Base-by-base conservation (phyloP, 2,888 invertebrate genomes). In the Nemotelus pantherinus region DNA sequence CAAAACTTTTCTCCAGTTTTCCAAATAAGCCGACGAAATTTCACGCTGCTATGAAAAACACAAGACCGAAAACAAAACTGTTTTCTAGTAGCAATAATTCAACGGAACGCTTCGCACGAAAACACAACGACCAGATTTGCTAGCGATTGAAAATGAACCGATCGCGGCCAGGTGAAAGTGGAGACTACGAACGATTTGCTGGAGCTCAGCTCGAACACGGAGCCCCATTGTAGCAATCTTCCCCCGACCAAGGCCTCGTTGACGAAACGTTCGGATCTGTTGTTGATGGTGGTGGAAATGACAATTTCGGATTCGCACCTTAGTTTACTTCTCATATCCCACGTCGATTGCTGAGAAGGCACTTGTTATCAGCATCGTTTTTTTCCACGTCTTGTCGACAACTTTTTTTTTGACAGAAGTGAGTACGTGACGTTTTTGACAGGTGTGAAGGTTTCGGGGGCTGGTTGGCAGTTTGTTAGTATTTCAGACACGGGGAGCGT, bases 101-200 rank as follows among this genome's bases (percentile, higher is more conserved):
- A 70, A 55, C 43, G 41, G 3, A 9, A 41, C 57, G 43, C 25
- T 44, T 41, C 9, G 44, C 10, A 41, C 53, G 44, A 5, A 41
- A 72, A 58, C 45, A 25, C 3, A 58, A 57, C 72, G 25, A 58
- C 2, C 57, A 71, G 45, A 71, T 44, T 68, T 68, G 68, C 43
- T 43, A 55, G 3, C 53, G 41, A 7, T 55, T 70, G 70, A 70
- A 74, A 64, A 48, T 72, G 79, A 79, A 79, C 81, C 79, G 78
- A 74, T 78, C 80, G 77, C 74, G 76, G 76, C 75, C 74, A 79
- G 80, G 81, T 81, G 81, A 81, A 81, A 81, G 81, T 81, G 78
- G 78, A 77, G 79, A 81, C 81, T 81, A 78, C 65, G 58, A 60
- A 48, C 58, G 60, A 60, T 67, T 74, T 77, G 77, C 74, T 67